Base-by-base conservation (phyloP, 2,888 invertebrate species). In the Drosophila kuntzei region DNA sequence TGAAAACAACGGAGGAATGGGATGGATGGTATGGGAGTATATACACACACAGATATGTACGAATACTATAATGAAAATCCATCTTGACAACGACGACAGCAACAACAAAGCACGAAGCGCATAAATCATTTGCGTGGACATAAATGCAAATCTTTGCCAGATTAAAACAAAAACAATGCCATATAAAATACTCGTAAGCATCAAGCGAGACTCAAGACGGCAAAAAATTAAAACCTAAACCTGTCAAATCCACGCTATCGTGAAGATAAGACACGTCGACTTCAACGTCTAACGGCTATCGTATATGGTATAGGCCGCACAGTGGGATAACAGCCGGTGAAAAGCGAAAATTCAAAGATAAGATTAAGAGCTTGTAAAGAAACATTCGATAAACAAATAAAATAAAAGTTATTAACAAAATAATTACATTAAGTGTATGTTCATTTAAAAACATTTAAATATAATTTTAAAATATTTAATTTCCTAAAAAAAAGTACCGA, bases 71-170 rank as follows among this genome's bases (percentile, higher is more conserved):
- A 64, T 74, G 71, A 53, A 87, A 83, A 87, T 80, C 77, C 74
- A 77, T 77, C 43, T 83, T 70, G 75, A 67, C 37, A 72, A 51
- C 72, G 43, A 43, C 60, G 76, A 80, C 59, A 70, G 64, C 72
- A 64, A 61, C 58, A 62, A 79, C 18, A 39, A 60, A 36, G 43
- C 54, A 71, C 71, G 65, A 32, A 43, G 53, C 67, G 63, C 63
- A 79, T 77, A 87, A 84, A 80, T 80, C 81, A 82, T 87, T 87
- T 67, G 75, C 83, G 74, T 63, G 77, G 82, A 86, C 88, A 77
- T 75, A 82, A 88, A 83, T 86, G 86, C 86, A 83, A 83, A 88
- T 83, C 88, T 83, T 71, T 71, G 77, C 83, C 72, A 75, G 86
- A 82, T 87, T 87, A 87, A 81, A 70, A 67, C 69, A 78, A 81